A percentile compares a stretch with the other conserved stretches of the same genome.
Conservation (phyloP, 2,888 invertebrate genomes). For the Brachypterus glaber region DNA sequence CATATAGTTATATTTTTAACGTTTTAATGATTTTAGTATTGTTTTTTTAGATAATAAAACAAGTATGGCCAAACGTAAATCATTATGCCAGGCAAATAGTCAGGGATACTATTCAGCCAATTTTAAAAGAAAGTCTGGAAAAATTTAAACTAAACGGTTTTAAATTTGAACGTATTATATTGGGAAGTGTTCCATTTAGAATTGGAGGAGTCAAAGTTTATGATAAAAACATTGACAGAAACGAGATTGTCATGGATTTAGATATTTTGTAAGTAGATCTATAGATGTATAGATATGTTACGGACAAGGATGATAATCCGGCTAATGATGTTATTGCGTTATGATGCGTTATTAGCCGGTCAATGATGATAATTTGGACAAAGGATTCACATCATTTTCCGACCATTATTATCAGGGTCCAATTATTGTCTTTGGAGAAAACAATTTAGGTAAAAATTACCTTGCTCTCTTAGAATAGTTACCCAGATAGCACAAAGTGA, state of each 20-base stretch:
- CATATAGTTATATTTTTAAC: conserved; percentile 1
- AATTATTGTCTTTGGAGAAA: too few species aligned
- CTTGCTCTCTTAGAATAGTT: too few species aligned
- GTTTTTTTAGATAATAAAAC: conserved; percentile 60
- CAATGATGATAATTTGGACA: too few species aligned
- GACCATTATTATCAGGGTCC: too few species aligned
- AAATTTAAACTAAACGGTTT: conserved; percentile 85
- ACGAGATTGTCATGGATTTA: conserved; percentile 95
- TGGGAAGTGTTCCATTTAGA: conserved; percentile 90
- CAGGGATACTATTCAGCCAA: conserved; percentile 79
- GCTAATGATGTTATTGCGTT: too few species aligned
- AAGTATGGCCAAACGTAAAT: conserved; percentile 96
- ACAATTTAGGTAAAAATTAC: too few species aligned
- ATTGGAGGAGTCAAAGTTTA: conserved; percentile 96
- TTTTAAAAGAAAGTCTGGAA: conserved; percentile 67
- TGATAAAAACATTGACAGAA: conserved; percentile 82
- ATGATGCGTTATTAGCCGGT: too few species aligned
- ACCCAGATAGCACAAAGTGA: too few species aligned
- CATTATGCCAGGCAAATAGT: conserved; percentile 77
- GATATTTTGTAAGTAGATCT: conserved; percentile 83
- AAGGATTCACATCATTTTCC: too few species aligned
- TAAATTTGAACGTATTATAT: conserved; percentile 86
- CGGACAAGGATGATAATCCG: too few species aligned
- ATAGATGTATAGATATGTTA: too few species aligned
- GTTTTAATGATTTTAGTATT: neutral